Percentiles rank a stretch among this genome's conserved stretches.
phyloP scores from a whole-genome alignment of 2,888 invertebrate genomes.

The Cheiracanthium punctorium region DNA sequence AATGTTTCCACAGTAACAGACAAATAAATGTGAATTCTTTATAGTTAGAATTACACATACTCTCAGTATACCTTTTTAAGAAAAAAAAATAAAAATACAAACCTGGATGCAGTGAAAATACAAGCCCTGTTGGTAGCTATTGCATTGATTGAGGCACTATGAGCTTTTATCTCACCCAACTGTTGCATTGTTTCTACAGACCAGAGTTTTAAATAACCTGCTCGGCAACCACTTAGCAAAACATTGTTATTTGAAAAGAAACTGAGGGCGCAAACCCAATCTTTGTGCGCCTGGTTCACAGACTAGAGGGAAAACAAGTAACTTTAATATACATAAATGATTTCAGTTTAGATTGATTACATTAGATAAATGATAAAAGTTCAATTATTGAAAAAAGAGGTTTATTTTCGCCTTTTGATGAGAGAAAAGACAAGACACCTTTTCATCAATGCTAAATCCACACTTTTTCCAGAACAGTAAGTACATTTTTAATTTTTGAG shows the following conservation, averaged over 20 bases:
- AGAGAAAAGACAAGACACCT: too few relatives aligned
- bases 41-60: neutral
- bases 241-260: constrained; percentile 79
- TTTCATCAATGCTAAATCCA: too few relatives aligned
- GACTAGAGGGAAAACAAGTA: constrained; percentile 77
- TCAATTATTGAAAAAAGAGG: too few relatives aligned
- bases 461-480: too few relatives aligned
- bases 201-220: constrained; percentile 87
- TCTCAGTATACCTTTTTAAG: too few relatives aligned
- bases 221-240: constrained; percentile 85
- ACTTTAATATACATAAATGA: constrained; percentile 4
- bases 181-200: constrained; percentile 81
- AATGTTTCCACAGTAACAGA: neutral
- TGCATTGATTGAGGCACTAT: constrained; percentile 82
- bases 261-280: constrained; percentile 88
- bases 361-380: too few relatives aligned
- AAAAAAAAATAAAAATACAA: constrained; percentile 76
- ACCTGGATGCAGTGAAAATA: constrained; percentile 90
- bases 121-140: constrained; percentile 81
- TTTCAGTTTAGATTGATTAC: too few relatives aligned
- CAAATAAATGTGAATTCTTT: neutral
- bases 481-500: too few relatives aligned
- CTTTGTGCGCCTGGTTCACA: constrained; percentile 89
- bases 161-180: constrained; percentile 83
- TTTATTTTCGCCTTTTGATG: too few relatives aligned